phyloP scores from a whole-genome alignment of 2,888 invertebrate species.

The Drosophila helvetica region DNA sequence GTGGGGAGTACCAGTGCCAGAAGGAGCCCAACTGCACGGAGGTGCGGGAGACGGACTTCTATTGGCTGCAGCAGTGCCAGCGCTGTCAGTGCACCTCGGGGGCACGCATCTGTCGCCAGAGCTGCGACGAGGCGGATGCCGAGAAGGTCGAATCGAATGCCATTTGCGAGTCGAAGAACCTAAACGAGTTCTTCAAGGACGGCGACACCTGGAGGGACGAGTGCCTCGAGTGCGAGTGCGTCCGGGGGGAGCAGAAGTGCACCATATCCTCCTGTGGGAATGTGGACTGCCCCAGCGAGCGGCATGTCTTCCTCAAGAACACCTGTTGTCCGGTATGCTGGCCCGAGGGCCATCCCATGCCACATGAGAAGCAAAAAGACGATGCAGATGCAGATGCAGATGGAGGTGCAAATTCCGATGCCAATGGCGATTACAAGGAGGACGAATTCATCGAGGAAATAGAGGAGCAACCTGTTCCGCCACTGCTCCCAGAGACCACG shows the following conservation, averaged over 20 bases:
- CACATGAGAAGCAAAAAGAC: conserved; percentile 60
- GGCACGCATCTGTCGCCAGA: conserved; percentile 78
- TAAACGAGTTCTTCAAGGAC: conserved; percentile 77
- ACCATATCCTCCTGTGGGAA: conserved; percentile 77
- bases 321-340: conserved; percentile 83
- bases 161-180: conserved; percentile 78
- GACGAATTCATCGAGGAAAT: conserved; percentile 6
- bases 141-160: conserved; percentile 60
- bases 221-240: conserved; percentile 81
- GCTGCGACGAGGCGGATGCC: conserved; percentile 78
- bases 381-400: conserved; percentile 31
- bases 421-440: conserved; percentile 13
- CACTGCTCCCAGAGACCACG: conserved; percentile 17
- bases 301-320: conserved; percentile 77
- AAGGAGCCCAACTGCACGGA: conserved; percentile 82
- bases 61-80: conserved; percentile 81
- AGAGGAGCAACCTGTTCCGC: conserved; percentile 9
- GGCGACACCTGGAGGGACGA: conserved; percentile 82
- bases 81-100: conserved; percentile 80
- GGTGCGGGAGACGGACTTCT: conserved; percentile 66
- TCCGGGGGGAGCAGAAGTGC: conserved; percentile 81
- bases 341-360: conserved; percentile 80
- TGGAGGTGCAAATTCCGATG: neutral
- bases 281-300: conserved; percentile 75
- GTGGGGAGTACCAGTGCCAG: conserved; percentile 85